phyloP scores from a whole-genome alignment of 2,888 invertebrate species.

The Leptinotarsa rubiginosa region DNA sequence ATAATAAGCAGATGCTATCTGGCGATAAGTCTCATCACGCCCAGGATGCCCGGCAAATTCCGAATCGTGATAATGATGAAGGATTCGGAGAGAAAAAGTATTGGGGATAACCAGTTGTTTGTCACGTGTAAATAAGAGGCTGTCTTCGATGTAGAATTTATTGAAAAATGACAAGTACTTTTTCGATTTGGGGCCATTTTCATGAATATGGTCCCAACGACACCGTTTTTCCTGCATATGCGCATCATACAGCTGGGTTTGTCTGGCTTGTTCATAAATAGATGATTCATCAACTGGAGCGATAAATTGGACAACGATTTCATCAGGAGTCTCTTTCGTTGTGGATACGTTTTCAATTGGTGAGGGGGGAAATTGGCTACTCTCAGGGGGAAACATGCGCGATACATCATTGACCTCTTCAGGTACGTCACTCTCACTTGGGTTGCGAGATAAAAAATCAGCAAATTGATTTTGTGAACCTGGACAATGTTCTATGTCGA shows the following conservation, averaged over 20 bases:
- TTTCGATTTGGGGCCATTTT: neutral
- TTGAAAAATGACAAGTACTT: neutral
- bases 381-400: too few relatives aligned
- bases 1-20: slow-evolving; percentile 20
- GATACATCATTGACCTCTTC: too few relatives aligned
- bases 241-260: too few relatives aligned
- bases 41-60: slow-evolving; percentile 28
- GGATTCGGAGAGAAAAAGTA: neutral
- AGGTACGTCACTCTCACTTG: neutral
- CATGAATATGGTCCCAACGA: slow-evolving; percentile 4
- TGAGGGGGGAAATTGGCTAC: too few relatives aligned
- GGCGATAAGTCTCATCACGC: slow-evolving; percentile 22
- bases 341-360: too few relatives aligned
- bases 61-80: too few relatives aligned
- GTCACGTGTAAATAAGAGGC: neutral
- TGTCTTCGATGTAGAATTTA: neutral
- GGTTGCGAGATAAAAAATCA: neutral
- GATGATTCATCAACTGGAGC: too few relatives aligned
- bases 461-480: neutral
- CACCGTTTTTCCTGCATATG: neutral
- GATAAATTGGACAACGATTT: too few relatives aligned
- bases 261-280: too few relatives aligned
- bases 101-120: too few relatives aligned
- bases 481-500: neutral
- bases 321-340: too few relatives aligned